Evolutionary conservation across 2,888 invertebrate genomes (phyloP).

Genomic region (Sphaeridia pumilis): DNA sequence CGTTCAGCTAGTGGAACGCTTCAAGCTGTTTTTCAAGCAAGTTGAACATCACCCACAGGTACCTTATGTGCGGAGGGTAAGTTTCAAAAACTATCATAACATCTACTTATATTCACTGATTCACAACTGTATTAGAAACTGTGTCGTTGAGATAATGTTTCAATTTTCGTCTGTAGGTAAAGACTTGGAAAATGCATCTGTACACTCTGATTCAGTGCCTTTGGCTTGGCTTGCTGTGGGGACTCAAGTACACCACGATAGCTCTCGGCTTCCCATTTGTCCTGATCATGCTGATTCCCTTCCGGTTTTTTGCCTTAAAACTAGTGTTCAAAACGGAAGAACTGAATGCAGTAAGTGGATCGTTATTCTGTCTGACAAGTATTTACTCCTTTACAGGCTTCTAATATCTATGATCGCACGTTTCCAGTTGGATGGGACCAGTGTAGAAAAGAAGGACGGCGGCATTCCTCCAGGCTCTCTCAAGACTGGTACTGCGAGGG

Average conservation of each 20-base stretch:
- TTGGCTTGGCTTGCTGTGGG: constrained; percentile 67
- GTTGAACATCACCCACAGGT: constrained; percentile 84
- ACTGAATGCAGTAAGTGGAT: constrained; percentile 61
- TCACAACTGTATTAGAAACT: too few relatives aligned
- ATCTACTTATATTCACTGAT: not conserved
- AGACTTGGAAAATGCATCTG: constrained; percentile 81
- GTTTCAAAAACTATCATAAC: constrained; percentile 36
- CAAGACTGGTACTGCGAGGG: not conserved
- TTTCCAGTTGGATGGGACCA: constrained; percentile 10
- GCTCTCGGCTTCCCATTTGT: constrained; percentile 91
- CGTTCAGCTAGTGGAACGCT: constrained; percentile 84
- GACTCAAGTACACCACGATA: constrained; percentile 76
- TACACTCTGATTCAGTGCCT: constrained; percentile 75
- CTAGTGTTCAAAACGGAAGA: constrained; percentile 67
- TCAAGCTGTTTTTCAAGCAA: constrained; percentile 81
- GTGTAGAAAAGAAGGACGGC: constrained; percentile 14
- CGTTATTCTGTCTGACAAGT: not conserved
- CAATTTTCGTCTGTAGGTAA: constrained; percentile 52
- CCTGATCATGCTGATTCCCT: constrained; percentile 78
- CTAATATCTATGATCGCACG: not conserved
- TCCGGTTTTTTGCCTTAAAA: constrained; percentile 57
- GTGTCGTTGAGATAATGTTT: constrained; percentile 34
- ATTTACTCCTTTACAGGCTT: not conserved
- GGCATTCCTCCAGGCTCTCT: too few relatives aligned
- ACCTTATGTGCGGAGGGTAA: constrained; percentile 58